These are phyloP conservation scores for Folsomia candida DNA, from an alignment of 2,888 invertebrate genomes.

Conservation along the genomic window DNA sequence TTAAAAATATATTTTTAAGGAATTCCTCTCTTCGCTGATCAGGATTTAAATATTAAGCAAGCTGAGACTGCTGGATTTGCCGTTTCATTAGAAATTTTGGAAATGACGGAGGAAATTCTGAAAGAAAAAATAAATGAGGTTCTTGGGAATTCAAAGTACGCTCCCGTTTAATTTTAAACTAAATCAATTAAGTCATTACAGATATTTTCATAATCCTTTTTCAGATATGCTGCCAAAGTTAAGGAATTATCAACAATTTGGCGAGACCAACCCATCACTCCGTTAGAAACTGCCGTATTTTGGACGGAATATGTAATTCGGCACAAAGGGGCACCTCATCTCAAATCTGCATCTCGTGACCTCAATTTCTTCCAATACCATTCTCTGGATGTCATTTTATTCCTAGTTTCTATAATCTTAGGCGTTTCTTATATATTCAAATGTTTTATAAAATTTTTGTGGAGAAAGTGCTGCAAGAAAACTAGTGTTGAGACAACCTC, in stretches of 20 bases:
- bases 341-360: constrained; percentile 41
- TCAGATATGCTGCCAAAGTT: constrained; percentile 33
- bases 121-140: constrained; percentile 16
- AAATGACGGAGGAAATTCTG: constrained; percentile 57
- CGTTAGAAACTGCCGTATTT: too few relatives aligned
- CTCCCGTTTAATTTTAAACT: neutral
- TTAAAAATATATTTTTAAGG: constrained; percentile 50
- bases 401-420: constrained; percentile 17
- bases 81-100: constrained; percentile 55
- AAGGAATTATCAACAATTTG: constrained; percentile 33
- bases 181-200: neutral
- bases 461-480: too few relatives aligned
- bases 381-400: constrained; percentile 46
- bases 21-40: constrained; percentile 57
- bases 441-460: too few relatives aligned
- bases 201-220: neutral
- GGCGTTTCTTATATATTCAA: too few relatives aligned
- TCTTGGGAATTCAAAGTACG: constrained; percentile 21
- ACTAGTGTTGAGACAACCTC: too few relatives aligned
- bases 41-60: constrained; percentile 59
- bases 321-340: too few relatives aligned
- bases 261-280: constrained; percentile 34
- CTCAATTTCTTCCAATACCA: too few relatives aligned
- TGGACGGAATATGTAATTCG: too few relatives aligned
- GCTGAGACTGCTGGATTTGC: constrained; percentile 60